Evolutionary conservation across 1,140 invertebrate genomes (phyloP).

Genomic region (Cyclargus thomasi): DNA sequence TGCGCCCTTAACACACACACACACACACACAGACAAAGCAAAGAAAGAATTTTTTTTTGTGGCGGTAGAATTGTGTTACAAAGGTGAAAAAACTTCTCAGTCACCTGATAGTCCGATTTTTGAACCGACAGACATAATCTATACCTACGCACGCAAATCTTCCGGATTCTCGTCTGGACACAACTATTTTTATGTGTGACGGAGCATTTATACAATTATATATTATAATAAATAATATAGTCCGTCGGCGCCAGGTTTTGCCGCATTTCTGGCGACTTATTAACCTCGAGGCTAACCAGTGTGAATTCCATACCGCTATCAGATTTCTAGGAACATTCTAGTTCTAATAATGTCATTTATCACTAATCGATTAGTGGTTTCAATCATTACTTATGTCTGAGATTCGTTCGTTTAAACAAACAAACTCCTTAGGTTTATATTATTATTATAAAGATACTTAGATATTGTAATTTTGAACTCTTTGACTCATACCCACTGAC

Average conservation of each 20-base stretch:
- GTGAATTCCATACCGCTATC: neutral
- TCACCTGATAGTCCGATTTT: too few relatives aligned
- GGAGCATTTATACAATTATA: constrained; percentile 4
- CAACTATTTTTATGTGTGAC: neutral
- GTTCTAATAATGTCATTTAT: neutral
- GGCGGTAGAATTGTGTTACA: too few relatives aligned
- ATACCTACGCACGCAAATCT: neutral
- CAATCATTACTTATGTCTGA: neutral
- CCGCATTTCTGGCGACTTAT: neutral
- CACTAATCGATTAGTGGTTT: neutral
- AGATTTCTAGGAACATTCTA: neutral
- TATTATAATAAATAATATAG: neutral
- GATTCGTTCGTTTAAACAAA: too few relatives aligned
- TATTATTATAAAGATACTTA: too few relatives aligned
- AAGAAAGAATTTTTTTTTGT: too few relatives aligned
- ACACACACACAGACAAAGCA: too few relatives aligned
- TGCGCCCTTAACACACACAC: too few relatives aligned
- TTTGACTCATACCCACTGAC: too few relatives aligned
- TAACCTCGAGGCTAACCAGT: neutral
- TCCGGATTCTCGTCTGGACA: neutral
- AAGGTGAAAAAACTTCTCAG: too few relatives aligned
- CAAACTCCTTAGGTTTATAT: too few relatives aligned
- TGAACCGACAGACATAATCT: neutral
- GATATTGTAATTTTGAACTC: too few relatives aligned
- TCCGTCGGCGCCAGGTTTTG: neutral